Conservation (phyloP, 2,888 invertebrate genomes). For the Cordylochernes scorpioides region DNA sequence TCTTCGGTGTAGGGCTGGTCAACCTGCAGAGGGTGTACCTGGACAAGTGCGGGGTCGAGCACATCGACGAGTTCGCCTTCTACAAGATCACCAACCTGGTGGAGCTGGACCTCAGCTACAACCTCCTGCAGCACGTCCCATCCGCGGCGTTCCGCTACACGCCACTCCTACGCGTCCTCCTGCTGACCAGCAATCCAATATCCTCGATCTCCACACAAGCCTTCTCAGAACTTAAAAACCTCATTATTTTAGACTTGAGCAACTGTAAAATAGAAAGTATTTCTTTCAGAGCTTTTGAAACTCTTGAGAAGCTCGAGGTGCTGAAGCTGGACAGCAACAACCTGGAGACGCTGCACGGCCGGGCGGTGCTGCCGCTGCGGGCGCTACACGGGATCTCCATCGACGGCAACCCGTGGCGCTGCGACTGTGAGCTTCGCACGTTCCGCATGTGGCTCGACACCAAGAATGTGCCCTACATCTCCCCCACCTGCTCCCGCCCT, state of each 20-base stretch:
- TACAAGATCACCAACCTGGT: conserved; percentile 61
- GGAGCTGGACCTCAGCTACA: conserved; percentile 60
- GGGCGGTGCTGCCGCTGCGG: conserved; percentile 10
- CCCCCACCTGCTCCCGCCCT: conserved; percentile 10
- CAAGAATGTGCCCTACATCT: conserved; percentile 12
- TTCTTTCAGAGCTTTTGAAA: conserved; percentile 49
- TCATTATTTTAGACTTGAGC: conserved; percentile 48
- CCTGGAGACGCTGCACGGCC: conserved; percentile 38
- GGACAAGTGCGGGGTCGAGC: conserved; percentile 51
- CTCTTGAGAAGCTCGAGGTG: conserved; percentile 43
- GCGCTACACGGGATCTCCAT: conserved; percentile 9
- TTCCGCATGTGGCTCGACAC: conserved; percentile 10
- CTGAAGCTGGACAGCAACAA: conserved; percentile 55
- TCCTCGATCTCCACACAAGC: conserved; percentile 19
- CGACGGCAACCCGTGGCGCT: conserved; percentile 12
- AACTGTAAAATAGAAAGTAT: conserved; percentile 34
- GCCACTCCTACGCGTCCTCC: conserved; percentile 48
- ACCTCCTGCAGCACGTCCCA: conserved; percentile 50
- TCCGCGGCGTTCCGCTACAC: conserved; percentile 47
- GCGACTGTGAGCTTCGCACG: conserved; percentile 12
- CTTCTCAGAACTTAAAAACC: conserved; percentile 9
- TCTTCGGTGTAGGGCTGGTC: conserved; percentile 46
- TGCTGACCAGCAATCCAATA: conserved; percentile 51
- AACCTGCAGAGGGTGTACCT: conserved; percentile 64
- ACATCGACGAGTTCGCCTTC: conserved; percentile 48